These are phyloP conservation scores for Sula dactylatra DNA, from an alignment of 2,113 vertebrate species.

Conservation along the genomic window DNA sequence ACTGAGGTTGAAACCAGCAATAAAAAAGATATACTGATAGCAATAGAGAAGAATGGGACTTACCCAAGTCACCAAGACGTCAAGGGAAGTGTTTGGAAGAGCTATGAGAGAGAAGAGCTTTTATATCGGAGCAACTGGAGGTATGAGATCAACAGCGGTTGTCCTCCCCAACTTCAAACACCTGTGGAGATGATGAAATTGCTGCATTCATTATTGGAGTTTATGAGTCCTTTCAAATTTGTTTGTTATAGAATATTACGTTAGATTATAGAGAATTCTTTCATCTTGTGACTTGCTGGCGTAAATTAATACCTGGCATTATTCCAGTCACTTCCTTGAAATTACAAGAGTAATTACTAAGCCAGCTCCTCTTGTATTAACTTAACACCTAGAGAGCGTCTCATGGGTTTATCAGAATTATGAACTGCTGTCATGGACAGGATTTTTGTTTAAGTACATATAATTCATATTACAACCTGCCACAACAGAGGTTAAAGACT, in stretches of 20 bases:
- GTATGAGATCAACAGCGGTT: neutral
- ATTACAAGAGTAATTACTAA: neutral
- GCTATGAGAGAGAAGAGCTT: neutral
- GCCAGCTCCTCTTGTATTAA: neutral
- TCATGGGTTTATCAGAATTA: neutral
- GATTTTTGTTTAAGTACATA: neutral
- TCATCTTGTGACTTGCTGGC: neutral
- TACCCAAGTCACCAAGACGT: neutral
- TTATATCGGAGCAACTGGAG: neutral
- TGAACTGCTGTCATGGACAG: neutral
- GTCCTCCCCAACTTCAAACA: neutral
- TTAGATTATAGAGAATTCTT: neutral
- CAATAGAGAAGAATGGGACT: neutral
- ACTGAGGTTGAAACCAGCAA: neutral
- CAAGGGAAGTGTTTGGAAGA: slow-evolving; percentile 26
- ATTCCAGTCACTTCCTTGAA: neutral
- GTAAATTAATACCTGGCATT: neutral
- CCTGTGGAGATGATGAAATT: neutral
- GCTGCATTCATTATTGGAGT: neutral
- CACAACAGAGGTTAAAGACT: neutral
- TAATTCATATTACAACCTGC: neutral
- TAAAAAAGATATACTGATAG: neutral
- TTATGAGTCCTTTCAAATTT: slow-evolving; percentile 10
- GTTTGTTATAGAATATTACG: neutral
- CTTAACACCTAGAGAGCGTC: neutral